Evolutionary conservation across 1,140 invertebrate genomes (phyloP).

Genomic region (Ditylenchus dipsaci): DNA sequence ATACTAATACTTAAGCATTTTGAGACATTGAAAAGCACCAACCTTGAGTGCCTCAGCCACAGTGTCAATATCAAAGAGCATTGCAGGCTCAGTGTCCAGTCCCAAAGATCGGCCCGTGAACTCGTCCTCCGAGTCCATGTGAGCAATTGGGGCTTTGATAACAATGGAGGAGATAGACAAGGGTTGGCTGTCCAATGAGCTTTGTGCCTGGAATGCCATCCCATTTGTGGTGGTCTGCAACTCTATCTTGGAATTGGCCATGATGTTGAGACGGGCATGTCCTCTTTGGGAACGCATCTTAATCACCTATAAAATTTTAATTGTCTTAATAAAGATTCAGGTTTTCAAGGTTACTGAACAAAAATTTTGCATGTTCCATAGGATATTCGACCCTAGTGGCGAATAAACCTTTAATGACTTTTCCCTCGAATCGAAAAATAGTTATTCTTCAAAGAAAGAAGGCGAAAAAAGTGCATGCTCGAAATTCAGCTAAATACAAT

Average conservation of each 20-base stretch:
- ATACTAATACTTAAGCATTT: too few species aligned
- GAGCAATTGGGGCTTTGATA: constrained; percentile 41
- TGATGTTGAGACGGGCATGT: constrained; percentile 35
- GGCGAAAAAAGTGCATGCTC: too few species aligned
- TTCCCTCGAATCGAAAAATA: too few species aligned
- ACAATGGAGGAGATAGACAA: background rate
- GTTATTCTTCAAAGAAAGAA: background rate
- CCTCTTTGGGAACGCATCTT: constrained; percentile 32
- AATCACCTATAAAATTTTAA: constrained; percentile 33
- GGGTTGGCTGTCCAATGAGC: background rate
- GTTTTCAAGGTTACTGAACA: too few species aligned
- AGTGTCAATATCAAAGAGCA: constrained; percentile 33
- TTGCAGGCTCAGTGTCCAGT: constrained; percentile 23
- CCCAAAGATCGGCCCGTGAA: constrained; percentile 23
- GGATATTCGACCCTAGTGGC: background rate
- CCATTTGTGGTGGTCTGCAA: constrained; percentile 2
- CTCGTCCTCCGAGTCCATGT: constrained; percentile 49
- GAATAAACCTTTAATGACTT: background rate
- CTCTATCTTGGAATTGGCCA: constrained; percentile 5
- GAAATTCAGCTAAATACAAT: too few species aligned
- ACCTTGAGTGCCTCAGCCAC: constrained; percentile 43
- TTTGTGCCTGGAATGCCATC: background rate
- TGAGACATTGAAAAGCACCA: too few species aligned
- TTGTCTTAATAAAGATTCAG: background rate
- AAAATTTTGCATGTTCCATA: too few species aligned